Base-by-base conservation (phyloP, 1,140 invertebrate species). In the Bradysia coprophila region DNA sequence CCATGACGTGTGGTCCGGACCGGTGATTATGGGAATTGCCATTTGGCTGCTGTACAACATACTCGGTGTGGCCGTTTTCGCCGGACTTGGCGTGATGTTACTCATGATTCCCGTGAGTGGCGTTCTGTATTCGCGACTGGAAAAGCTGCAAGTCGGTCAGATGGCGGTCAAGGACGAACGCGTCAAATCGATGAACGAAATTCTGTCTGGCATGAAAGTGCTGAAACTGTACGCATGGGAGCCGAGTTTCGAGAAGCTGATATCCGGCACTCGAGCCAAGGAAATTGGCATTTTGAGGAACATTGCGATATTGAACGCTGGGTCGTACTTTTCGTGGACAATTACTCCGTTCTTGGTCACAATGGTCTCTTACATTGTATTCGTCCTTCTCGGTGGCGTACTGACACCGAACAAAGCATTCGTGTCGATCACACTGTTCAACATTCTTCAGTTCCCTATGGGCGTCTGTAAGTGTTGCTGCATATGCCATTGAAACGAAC, bases 341-440 rank as follows among this genome's bases (percentile, higher is more conserved):
- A 93, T 85, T 63, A 89, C 91, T 9, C 92, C 92, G 16, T 94
- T 94, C 62, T 69, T 97, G 76, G 92, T 97, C n/a, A n/a, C n/a
- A n/a, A n/a, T n/a, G n/a, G n/a, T n/a, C n/a, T n/a, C n/a, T n/a
- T n/a, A n/a, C n/a, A n/a, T n/a, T n/a, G n/a, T n/a, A n/a, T n/a
- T n/a, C n/a, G n/a, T n/a, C n/a, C n/a, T n/a, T n/a, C n/a, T n/a
- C n/a, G n/a, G n/a, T n/a, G n/a, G n/a, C n/a, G n/a, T n/a, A n/a
- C n/a, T n/a, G n/a, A n/a, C n/a, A n/a, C n/a, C n/a, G n/a, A 72
- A 76, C 59, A 92, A 75, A 56, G 94, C 88, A 48, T 98, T 98
- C 71, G 93, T 98, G 45, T 90, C 93, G 48, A 71, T 98, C 49
- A 86, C 92, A 57, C 76, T 98, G 52, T 98, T 99, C 72, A 97